Evolutionary conservation across 2,888 invertebrate genomes (phyloP), one percentile per base, ranked within the genome.

Genomic region (Euclidia mi): DNA sequence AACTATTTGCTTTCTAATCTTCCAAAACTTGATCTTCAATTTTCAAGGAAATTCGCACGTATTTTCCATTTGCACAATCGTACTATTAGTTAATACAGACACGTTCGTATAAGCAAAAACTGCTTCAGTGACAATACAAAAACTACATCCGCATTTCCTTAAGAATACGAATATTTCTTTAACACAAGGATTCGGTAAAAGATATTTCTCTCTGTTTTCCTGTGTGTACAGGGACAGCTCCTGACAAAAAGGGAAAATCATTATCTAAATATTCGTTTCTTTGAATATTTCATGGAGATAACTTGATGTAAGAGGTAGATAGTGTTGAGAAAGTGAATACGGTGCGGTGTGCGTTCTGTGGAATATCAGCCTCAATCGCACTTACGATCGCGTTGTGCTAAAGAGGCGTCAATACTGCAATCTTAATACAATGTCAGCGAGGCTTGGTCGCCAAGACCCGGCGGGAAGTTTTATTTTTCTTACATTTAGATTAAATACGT

Each of bases 231-330:
- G 48, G 34, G 4, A 31, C 17, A 10, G 14, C 31, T 40, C 20
- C 10, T n/a, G n/a, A n/a, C 11, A 4, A 35, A 62, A 51, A 51
- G 38, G 45, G 49, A 46, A 49, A 55, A 65, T 42, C 43, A 55
- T 70, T 68, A 55, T 61, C 46, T 58, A 56, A 65, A 65, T 64
- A 66, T 66, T 51, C 52, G 38, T 64, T 51, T 55, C 37, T 42
- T 46, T 49, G 46, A 64, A 67, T 51, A 64, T 66, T 69, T 55
- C 42, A 51, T 59, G 37, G 46, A 58, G 37, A 52, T 64, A 69
- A 56, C 70, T 64, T 43, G 41, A 56, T 67, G 47, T 56, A 66
- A 59, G 46, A 68, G n/a, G n/a, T n/a, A n/a, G 56, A 70, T 71
- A 59, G 53, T 43, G 40, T 15, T 34, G n/a, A 40, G 53, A n/a